These are phyloP conservation scores for Meda fulgida DNA, from an alignment of 2,797 vertebrate species.

Conservation along the genomic window DNA sequence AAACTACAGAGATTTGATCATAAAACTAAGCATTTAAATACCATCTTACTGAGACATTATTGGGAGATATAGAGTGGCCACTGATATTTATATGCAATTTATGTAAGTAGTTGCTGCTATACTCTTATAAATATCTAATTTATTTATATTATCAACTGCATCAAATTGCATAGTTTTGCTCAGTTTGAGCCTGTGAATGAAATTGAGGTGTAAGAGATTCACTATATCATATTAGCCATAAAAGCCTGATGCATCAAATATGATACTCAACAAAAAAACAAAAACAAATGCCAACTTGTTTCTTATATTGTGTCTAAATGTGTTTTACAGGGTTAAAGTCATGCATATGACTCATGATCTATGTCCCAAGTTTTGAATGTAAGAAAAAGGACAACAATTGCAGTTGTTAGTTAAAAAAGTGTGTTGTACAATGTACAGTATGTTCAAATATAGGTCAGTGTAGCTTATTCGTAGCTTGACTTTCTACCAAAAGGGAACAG, in stretches of 20 bases:
- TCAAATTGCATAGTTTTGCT: neutral
- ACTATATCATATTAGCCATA: neutral
- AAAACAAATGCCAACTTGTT: neutral
- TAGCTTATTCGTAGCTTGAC: neutral
- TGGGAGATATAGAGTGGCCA: no score
- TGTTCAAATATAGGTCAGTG: neutral
- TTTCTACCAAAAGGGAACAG: conserved; percentile 35
- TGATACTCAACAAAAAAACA: neutral
- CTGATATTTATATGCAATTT: no score
- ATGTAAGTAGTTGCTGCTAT: no score
- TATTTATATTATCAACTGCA: neutral
- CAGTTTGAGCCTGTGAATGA: neutral
- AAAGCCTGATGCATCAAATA: neutral
- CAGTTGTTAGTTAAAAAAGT: no score
- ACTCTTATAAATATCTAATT: no score
- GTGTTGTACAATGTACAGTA: no score
- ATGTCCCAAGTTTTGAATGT: neutral
- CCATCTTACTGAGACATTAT: no score
- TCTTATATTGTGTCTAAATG: no score
- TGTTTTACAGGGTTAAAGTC: neutral
- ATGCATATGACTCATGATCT: neutral
- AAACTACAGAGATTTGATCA: no score
- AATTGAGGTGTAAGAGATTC: neutral
- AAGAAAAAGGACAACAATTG: neutral
- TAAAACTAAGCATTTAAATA: no score